Evolutionary conservation across 2,113 vertebrate genomes (phyloP).

Genomic region (Gambusia affinis): DNA sequence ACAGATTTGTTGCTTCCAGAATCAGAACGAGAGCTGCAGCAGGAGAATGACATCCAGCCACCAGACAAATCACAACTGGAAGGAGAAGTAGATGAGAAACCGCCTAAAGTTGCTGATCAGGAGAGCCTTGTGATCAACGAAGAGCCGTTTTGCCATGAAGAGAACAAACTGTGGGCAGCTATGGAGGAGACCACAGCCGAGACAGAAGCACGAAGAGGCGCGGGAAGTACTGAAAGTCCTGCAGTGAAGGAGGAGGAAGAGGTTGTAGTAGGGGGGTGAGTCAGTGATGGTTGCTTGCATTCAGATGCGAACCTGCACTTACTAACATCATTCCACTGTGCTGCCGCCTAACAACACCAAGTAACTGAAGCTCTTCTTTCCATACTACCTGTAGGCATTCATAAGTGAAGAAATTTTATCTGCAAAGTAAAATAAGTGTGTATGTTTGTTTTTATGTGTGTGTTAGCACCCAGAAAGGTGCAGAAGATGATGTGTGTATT

Average conservation of each 20-base stretch:
- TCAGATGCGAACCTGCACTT: constrained; percentile 10
- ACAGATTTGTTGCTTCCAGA: constrained; percentile 25
- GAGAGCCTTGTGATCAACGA: constrained; percentile 29
- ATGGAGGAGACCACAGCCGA: constrained; percentile 63
- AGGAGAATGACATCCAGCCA: constrained; percentile 28
- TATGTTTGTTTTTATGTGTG: constrained; percentile 25
- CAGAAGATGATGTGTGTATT: constrained; percentile 49
- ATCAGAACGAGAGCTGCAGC: constrained; percentile 43
- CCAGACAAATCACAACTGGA: constrained; percentile 35
- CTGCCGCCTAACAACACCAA: constrained; percentile 27
- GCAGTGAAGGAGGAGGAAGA: constrained; percentile 38
- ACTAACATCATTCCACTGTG: constrained; percentile 4
- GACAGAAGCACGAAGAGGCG: constrained; percentile 17
- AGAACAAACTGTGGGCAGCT: constrained; percentile 67
- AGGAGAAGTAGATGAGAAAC: constrained; percentile 29
- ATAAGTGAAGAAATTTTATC: constrained; percentile 1
- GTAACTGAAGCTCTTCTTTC: constrained; percentile 30
- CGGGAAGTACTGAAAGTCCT: constrained; percentile 34
- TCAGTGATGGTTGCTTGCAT: constrained; percentile 37
- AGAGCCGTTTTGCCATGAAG: constrained; percentile 48
- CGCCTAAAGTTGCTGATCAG: constrained; percentile 5
- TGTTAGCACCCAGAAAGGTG: constrained; percentile 32
- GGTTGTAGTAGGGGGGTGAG: constrained; percentile 68
- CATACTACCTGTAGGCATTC: constrained; percentile 2
- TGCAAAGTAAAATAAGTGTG: constrained; percentile 19